These are phyloP conservation scores for Agrypnus murinus DNA, from an alignment of 2,888 invertebrate genomes.

Conservation along the genomic window DNA sequence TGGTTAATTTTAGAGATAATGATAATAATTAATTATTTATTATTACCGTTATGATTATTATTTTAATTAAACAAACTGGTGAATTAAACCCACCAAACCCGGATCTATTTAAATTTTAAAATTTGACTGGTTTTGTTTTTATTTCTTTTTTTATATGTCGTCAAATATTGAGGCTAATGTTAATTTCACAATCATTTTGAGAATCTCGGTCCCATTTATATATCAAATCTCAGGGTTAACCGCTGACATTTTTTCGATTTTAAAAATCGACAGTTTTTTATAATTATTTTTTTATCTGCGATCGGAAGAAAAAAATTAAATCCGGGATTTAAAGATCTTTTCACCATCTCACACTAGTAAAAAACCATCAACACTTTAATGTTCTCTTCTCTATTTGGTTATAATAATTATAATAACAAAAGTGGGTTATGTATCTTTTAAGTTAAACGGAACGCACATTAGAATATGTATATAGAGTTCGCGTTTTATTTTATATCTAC, in stretches of 20 bases:
- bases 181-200: constrained; percentile 16
- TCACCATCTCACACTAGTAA: too few relatives aligned
- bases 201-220: constrained; percentile 17
- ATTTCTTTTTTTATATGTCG: background rate
- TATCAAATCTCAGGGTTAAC: constrained; percentile 28
- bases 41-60: too few relatives aligned
- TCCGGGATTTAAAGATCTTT: constrained; percentile 10
- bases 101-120: constrained; percentile 1
- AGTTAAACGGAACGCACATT: constrained; percentile 41
- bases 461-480: constrained; percentile 42
- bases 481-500: constrained; percentile 4
- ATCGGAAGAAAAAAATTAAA: background rate
- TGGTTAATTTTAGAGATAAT: too few relatives aligned
- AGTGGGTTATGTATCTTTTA: constrained; percentile 39
- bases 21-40: too few relatives aligned
- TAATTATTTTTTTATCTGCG: background rate
- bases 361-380: too few relatives aligned
- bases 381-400: constrained; percentile 37
- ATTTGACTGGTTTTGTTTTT: background rate
- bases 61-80: too few relatives aligned
- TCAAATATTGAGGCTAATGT: constrained; percentile 34
- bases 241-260: constrained; percentile 26
- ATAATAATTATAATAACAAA: background rate
- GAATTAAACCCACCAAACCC: too few relatives aligned
- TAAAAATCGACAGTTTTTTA: background rate